Evolutionary conservation across 1,140 invertebrate species (phyloP).

Genomic region (Eurosta solidaginis): DNA sequence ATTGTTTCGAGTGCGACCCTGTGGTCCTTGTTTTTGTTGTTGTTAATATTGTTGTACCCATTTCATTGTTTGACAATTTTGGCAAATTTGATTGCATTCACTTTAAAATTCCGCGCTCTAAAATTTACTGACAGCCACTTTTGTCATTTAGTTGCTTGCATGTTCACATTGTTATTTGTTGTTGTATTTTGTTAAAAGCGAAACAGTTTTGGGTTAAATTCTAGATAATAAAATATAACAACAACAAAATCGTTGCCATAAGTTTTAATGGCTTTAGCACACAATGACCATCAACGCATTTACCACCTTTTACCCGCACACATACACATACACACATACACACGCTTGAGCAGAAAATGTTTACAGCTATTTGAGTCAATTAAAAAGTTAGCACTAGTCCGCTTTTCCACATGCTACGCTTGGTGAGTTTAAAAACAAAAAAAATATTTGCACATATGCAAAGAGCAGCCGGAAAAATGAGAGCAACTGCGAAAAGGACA

Average conservation of each 20-base stretch:
- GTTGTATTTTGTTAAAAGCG: not conserved
- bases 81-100: conserved; percentile 19
- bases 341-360: not conserved
- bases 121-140: not conserved
- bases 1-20: not conserved
- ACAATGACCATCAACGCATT: not conserved
- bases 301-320: too few species aligned
- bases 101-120: conserved; percentile 13
- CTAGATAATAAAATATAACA: too few species aligned
- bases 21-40: not conserved
- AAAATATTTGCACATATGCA: conserved; percentile 24
- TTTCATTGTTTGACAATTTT: conserved; percentile 29
- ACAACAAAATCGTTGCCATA: conserved; percentile 2
- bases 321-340: not conserved
- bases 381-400: conserved; percentile 10
- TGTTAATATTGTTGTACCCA: not conserved
- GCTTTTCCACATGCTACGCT: not conserved
- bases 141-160: too few species aligned
- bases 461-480: not conserved
- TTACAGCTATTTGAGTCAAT: conserved; percentile 23
- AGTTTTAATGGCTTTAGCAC: conserved; percentile 21
- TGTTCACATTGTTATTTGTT: not conserved
- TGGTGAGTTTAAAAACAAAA: too few species aligned
- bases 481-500: not conserved
- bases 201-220: not conserved